These are phyloP conservation scores for Cyprinella venusta DNA, from an alignment of 2,797 vertebrate species.

Conservation along the genomic window DNA sequence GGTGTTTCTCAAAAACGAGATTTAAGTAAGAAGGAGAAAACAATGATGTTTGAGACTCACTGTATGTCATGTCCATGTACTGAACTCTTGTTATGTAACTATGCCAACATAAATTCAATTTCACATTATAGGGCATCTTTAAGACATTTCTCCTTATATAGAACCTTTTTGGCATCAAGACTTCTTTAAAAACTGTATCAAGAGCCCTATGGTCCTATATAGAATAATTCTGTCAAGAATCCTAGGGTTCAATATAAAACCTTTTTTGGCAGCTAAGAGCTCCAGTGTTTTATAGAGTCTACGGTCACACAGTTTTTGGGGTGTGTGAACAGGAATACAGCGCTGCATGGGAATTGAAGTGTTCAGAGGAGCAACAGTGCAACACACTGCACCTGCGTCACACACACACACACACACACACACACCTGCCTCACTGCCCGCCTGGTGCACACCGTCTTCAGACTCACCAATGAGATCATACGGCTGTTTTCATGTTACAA, in stretches of 20 bases:
- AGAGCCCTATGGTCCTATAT: too few relatives aligned
- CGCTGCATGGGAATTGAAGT: slow-evolving; percentile 29
- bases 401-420: slow-evolving; percentile 22
- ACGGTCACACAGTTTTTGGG: background rate
- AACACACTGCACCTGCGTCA: slow-evolving; percentile 49
- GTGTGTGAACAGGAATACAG: slow-evolving; percentile 17
- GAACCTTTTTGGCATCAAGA: too few relatives aligned
- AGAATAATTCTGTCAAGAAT: background rate
- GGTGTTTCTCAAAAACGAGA: too few relatives aligned
- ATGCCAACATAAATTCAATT: too few relatives aligned
- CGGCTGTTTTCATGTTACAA: slow-evolving; percentile 32
- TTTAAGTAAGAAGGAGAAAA: too few relatives aligned
- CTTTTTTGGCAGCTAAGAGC: background rate
- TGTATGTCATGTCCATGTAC: too few relatives aligned
- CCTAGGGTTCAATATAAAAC: background rate
- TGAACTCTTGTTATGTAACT: too few relatives aligned
- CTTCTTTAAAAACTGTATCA: too few relatives aligned
- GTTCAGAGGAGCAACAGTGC: slow-evolving; percentile 42
- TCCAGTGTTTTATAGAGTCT: too few relatives aligned
- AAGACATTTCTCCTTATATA: too few relatives aligned
- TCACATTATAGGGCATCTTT: too few relatives aligned
- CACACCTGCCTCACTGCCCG: slow-evolving; percentile 45
- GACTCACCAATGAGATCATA: slow-evolving; percentile 46
- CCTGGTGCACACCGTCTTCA: slow-evolving; percentile 31
- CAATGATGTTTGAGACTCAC: too few relatives aligned